These are phyloP conservation scores for Zoanthus sansibaricus DNA, from an alignment of 92 coral and sea anemone genomes.

Conservation along the genomic window DNA sequence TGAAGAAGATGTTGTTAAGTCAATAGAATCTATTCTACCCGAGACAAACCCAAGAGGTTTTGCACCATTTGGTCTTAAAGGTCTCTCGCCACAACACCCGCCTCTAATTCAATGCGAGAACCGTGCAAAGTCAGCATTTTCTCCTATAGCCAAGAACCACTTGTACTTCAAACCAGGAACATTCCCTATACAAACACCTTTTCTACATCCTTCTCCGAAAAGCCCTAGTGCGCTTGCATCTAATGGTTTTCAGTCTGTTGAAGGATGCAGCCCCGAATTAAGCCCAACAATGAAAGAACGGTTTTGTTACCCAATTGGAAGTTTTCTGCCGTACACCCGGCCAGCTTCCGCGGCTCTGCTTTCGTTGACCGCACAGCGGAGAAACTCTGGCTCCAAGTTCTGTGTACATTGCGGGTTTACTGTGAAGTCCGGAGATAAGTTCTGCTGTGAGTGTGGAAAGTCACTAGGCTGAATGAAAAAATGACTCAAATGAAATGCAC, in stretches of 20 bases:
- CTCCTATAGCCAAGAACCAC: constrained; percentile 83
- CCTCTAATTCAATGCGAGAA: constrained; percentile 58
- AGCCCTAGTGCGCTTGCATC: constrained; percentile 56
- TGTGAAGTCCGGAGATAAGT: constrained; percentile 80
- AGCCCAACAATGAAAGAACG: constrained; percentile 72
- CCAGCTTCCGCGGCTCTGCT: constrained; percentile 67
- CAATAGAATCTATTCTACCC: constrained; percentile 93
- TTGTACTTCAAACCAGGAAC: constrained; percentile 65
- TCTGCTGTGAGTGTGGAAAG: constrained; percentile 98
- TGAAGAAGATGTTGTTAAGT: constrained; percentile 93
- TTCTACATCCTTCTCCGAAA: constrained; percentile 55
- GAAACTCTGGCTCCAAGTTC: constrained; percentile 46
- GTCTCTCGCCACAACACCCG: constrained; percentile 45
- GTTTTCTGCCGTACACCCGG: constrained; percentile 69
- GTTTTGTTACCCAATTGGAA: constrained; percentile 71
- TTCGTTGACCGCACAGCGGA: constrained; percentile 60
- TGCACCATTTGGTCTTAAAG: constrained; percentile 55
- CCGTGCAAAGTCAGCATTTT: constrained; percentile 87
- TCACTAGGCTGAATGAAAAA: constrained; percentile 49
- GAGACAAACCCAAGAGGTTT: constrained; percentile 62
- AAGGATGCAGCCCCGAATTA: constrained; percentile 50
- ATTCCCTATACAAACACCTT: constrained; percentile 55
- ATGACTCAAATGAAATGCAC: not conserved
- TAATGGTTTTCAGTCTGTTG: constrained; percentile 84
- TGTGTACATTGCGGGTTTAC: constrained; percentile 82